Evolutionary conservation across 2,797 vertebrate species (phyloP), one percentile per base, ranked within the genome.

Genomic region (Saxicola maurus): DNA sequence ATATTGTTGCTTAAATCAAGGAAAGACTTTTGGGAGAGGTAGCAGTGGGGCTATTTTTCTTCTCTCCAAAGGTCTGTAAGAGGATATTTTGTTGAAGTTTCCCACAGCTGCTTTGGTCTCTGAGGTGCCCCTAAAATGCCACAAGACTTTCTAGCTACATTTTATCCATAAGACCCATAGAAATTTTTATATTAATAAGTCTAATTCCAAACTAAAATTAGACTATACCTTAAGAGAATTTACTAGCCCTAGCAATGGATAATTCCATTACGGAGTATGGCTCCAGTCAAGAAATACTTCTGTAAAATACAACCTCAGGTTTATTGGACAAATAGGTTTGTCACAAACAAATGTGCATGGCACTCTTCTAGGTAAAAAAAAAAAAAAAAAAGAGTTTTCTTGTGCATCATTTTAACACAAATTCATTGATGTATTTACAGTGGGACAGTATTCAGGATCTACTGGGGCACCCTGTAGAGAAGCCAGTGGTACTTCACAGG

Each of bases 381-480:
- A 17, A 40, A 42, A 42, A 33, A 33, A 33, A 33, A 33, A 33
- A 33, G 17, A 60, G 9, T 27, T 84, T 65, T 57, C 24, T 15
- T 12, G 2, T 68, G 35, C 31, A 27, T 93, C 11, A 4, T 60
- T 76, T 76, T 84, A 77, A 94, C 59, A 38, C 12, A 17, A 52
- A 56, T 15, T 42, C 4, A 49, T 35, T 95, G 53, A 5, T 92
- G 0, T 94, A 6, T 79, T 96, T 97, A 37, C 96, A 99, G 99
- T 99, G 99, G 99, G 99, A 99, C 97, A 98, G 97, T 95, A 98
- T 99, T 96, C 99, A 99, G 96, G 99, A 99, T 78, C 97, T 99
- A 67, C 96, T 99, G 79, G 99, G 98, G 74, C 99, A 99, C 82
- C 98, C 99, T 12, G 98, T 99, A 97, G 99, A 99, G 89, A 99